Evolutionary conservation across 1,140 invertebrate genomes (phyloP), one percentile per base, ranked within the genome.

Genomic region (Drosophila sechellia): DNA sequence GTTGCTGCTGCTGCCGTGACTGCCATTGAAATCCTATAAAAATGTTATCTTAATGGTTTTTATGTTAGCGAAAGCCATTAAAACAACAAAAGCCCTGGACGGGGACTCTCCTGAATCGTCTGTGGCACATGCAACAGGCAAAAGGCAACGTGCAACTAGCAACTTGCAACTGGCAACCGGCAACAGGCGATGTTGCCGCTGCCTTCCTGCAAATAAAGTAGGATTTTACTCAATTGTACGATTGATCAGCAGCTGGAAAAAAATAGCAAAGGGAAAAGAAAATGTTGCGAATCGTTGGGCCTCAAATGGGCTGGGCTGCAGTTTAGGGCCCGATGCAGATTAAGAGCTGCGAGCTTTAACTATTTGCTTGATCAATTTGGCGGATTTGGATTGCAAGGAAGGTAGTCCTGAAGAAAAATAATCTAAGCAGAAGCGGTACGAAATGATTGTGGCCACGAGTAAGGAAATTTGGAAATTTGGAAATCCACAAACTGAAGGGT

Each of bases 21-120:
- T 83, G 87, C 87, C 79, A 90, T 90, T 87, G 87, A 90, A 90
- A 90, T 90, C 87, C 87, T 90, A 90, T 90, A 90, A 90, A 90
- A 90, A 90, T 90, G 87, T 90, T 90, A 90, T 90, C 87, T 90
- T 90, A 90, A 90, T 90, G 87, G 87, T 90, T 90, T 90, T 90
- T 90, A 90, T 90, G 87, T 90, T 90, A 81, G 89, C 83, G 79
- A 90, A 90, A 90, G 80, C 89, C 83, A 91, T 91, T 89, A 89
- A 91, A 89, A 90, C 86, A 90, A 90, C 83, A 87, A 90, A 76
- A 79, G 79, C 79, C 72, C 69, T 57, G 66, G 64, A 40, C 64
- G 50, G 50, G 79, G 73, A 68, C 80, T 63, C 63, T 61, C 46
- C 46, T 48, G 22, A 48, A 48, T 48, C 48, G 48, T 22, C 48